These are phyloP conservation scores for Psilanteris sp. DNA, from an alignment of 1,140 invertebrate species.

Conservation along the genomic window DNA sequence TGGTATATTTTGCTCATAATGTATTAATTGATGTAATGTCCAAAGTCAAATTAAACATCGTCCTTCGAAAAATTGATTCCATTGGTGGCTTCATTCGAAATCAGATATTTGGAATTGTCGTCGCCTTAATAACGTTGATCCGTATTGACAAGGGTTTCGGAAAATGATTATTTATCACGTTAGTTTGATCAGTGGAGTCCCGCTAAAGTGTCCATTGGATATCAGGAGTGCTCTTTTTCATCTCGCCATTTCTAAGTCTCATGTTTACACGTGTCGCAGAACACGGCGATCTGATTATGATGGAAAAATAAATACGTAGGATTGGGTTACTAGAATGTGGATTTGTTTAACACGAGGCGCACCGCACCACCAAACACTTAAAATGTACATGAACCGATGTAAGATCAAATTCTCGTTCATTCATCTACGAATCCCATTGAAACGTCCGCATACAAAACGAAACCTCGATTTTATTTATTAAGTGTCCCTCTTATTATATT, in stretches of 20 bases:
- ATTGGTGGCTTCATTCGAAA: conserved; percentile 33
- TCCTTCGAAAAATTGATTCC: conserved; percentile 25
- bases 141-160: conserved; percentile 47
- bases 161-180: conserved; percentile 62
- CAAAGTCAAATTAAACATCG: no score
- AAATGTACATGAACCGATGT: conserved; percentile 13
- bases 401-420: conserved; percentile 40
- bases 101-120: conserved; percentile 58
- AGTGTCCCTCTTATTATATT: background rate
- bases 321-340: conserved; percentile 56
- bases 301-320: conserved; percentile 50
- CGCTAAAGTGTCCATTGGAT: conserved; percentile 49
- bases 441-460: conserved; percentile 12
- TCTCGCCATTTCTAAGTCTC: conserved; percentile 37
- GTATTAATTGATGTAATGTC: no score
- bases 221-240: conserved; percentile 50
- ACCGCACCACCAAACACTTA: conserved; percentile 7
- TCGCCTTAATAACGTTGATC: conserved; percentile 42
- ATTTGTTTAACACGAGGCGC: conserved; percentile 35
- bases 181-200: conserved; percentile 35
- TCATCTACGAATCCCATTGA: conserved; percentile 41
- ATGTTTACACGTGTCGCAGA: conserved; percentile 61
- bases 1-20: no score
- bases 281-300: conserved; percentile 54
- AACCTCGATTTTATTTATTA: conserved; percentile 20